Conservation (phyloP, 2,888 invertebrate genomes). For the Ischnus inquisitorius region DNA sequence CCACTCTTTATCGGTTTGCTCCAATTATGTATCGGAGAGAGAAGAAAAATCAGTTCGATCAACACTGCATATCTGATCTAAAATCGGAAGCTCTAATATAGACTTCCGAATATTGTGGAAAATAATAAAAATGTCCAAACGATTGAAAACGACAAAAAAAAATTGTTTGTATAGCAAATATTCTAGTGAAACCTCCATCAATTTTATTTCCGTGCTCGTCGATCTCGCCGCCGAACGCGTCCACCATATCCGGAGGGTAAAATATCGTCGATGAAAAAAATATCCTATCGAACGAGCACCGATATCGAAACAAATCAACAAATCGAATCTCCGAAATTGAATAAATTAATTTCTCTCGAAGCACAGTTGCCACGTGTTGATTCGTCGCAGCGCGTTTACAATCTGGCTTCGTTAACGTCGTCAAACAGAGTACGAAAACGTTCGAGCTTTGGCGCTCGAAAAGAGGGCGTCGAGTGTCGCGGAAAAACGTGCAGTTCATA, state of each 20-base stretch:
- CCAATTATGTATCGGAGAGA: too few relatives aligned
- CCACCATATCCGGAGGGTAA: not conserved
- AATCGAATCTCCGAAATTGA: not conserved
- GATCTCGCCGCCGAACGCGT: not conserved
- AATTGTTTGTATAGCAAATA: not conserved
- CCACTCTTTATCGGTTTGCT: too few relatives aligned
- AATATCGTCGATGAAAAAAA: not conserved
- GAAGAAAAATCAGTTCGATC: too few relatives aligned
- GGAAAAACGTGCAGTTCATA: slow-evolving; percentile 17
- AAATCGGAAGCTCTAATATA: not conserved
- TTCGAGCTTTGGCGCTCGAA: slow-evolving; percentile 8
- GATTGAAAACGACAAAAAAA: not conserved
- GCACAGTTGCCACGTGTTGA: not conserved
- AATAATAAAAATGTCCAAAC: not conserved
- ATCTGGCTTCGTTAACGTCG: slow-evolving; percentile 63
- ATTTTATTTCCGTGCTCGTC: not conserved
- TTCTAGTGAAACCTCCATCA: not conserved
- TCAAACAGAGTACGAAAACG: slow-evolving; percentile 41
- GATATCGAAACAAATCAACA: not conserved
- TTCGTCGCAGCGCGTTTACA: slow-evolving; percentile 39
- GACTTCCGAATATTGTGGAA: not conserved
- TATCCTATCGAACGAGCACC: not conserved
- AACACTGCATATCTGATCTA: too few relatives aligned
- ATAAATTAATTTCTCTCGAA: not conserved
- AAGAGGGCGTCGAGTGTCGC: slow-evolving; percentile 8